Percentiles rank a stretch among this genome's conserved stretches.
Evolutionary conservation across 1,140 invertebrate species (phyloP).

Genomic region (Lamellibrachia luymesi): DNA sequence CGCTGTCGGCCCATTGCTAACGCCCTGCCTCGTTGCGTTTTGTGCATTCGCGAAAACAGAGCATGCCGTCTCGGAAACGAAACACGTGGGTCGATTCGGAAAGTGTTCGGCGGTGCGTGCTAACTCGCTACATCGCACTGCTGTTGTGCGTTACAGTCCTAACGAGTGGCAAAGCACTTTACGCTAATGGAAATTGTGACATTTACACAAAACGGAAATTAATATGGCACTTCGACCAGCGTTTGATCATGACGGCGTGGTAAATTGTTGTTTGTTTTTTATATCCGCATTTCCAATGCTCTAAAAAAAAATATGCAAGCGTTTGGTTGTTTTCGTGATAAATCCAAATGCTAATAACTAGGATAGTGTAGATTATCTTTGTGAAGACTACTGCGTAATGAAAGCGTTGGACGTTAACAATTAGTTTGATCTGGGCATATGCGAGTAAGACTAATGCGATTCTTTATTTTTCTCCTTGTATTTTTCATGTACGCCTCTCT

Average conservation of each 20-base stretch:
- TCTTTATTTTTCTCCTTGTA: neutral
- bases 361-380: neutral
- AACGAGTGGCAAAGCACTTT: neutral
- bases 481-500: neutral
- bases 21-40: neutral
- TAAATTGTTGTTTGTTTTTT: neutral
- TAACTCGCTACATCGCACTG: neutral
- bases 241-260: neutral
- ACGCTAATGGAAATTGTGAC: neutral
- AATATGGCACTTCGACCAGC: neutral
- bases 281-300: neutral
- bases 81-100: neutral
- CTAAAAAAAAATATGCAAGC: neutral
- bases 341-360: neutral
- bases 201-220: constrained; percentile 1
- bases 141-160: neutral
- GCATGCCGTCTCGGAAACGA: neutral
- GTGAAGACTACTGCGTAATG: too few relatives aligned
- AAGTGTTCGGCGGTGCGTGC: neutral
- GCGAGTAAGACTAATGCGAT: neutral
- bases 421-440: too few relatives aligned
- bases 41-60: neutral
- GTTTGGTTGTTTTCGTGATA: neutral
- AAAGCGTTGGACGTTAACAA: too few relatives aligned
- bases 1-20: neutral